phyloP scores from a whole-genome alignment of 2,113 vertebrate genomes.

The Protobothrops flavoviridis region DNA sequence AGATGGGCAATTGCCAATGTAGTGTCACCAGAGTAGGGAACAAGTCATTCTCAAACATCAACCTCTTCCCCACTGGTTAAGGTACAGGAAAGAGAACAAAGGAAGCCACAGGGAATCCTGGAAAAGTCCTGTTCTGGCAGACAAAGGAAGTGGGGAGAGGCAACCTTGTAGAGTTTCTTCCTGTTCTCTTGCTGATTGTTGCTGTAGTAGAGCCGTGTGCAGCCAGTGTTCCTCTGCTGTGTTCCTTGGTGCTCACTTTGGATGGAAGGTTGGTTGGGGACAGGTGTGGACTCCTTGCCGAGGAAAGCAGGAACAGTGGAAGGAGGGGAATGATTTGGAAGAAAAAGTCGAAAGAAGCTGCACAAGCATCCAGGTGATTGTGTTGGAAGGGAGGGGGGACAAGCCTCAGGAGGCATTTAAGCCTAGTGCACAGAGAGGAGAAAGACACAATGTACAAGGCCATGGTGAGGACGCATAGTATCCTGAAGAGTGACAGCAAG shows the following conservation, averaged over 20 bases:
- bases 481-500: neutral
- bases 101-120: neutral
- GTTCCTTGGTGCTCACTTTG: constrained; percentile 36
- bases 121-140: constrained; percentile 35
- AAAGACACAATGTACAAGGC: constrained; percentile 72
- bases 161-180: constrained; percentile 57
- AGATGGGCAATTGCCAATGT: neutral
- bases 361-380: constrained; percentile 79
- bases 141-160: constrained; percentile 32
- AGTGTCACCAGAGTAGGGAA: constrained; percentile 14
- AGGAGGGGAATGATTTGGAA: constrained; percentile 75
- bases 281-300: constrained; percentile 68
- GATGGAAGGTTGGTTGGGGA: constrained; percentile 43
- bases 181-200: constrained; percentile 53
- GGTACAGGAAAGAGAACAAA: constrained; percentile 23
- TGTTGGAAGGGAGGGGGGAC: constrained; percentile 64
- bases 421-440: constrained; percentile 82
- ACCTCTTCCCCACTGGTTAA: neutral
- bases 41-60: constrained; percentile 18
- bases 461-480: constrained; percentile 45
- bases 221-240: constrained; percentile 55
- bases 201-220: constrained; percentile 25
- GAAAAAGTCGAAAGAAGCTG: constrained; percentile 71
- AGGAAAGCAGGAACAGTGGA: constrained; percentile 69
- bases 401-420: constrained; percentile 79